Conservation (phyloP, 2,888 invertebrate genomes). For the Pollenia labialis region DNA sequence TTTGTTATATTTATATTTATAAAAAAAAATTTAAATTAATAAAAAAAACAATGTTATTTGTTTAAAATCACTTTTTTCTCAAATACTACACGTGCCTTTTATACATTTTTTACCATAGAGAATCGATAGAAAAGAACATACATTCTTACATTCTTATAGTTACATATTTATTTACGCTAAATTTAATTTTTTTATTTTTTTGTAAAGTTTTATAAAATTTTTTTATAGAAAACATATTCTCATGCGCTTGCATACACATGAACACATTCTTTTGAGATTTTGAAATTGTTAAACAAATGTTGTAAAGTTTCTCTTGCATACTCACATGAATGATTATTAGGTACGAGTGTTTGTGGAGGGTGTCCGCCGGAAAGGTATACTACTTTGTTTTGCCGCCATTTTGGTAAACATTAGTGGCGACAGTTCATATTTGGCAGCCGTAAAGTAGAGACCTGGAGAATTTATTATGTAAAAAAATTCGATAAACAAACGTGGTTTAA, state of each 20-base stretch:
- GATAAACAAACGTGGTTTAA: too few relatives aligned
- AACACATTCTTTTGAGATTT: constrained; percentile 2
- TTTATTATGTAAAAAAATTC: too few relatives aligned
- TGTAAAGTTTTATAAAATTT: too few relatives aligned
- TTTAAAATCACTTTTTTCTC: background rate
- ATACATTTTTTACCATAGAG: constrained; percentile 13
- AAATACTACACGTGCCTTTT: constrained; percentile 20
- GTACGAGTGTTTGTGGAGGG: too few relatives aligned
- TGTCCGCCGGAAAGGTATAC: too few relatives aligned
- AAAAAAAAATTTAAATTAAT: background rate
- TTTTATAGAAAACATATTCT: too few relatives aligned
- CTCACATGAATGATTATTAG: background rate
- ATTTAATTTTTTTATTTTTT: too few relatives aligned
- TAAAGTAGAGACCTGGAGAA: too few relatives aligned
- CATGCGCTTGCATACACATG: background rate
- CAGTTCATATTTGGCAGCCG: too few relatives aligned
- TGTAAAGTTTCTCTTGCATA: constrained; percentile 2
- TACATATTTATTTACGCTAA: background rate
- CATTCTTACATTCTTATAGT: constrained; percentile 2
- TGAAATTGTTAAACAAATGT: constrained; percentile 28
- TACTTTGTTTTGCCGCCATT: too few relatives aligned
- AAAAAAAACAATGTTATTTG: background rate
- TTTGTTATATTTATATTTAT: background rate
- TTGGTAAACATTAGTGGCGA: too few relatives aligned
- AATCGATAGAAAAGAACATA: background rate